These are phyloP conservation scores for Zygogramma bicolorata DNA, from an alignment of 2,888 invertebrate genomes.

Conservation along the genomic window DNA sequence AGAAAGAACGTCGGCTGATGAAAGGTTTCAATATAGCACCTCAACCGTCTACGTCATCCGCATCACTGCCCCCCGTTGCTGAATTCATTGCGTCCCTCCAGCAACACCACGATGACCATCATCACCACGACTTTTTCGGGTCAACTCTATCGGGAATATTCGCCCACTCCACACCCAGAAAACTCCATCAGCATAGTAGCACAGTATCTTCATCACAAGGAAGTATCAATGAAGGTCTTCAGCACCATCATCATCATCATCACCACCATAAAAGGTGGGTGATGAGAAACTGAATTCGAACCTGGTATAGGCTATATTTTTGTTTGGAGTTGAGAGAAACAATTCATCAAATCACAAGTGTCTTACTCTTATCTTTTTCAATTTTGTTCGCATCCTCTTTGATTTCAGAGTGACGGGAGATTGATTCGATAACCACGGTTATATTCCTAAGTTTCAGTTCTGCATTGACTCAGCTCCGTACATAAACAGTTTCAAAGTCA, in stretches of 20 bases:
- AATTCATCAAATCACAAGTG: too few relatives aligned
- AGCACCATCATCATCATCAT: constrained; percentile 48
- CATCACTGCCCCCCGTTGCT: constrained; percentile 79
- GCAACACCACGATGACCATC: constrained; percentile 70
- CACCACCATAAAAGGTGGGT: constrained; percentile 34
- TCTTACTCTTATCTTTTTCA: too few relatives aligned
- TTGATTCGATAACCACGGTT: too few relatives aligned
- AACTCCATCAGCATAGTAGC: constrained; percentile 66
- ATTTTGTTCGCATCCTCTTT: too few relatives aligned
- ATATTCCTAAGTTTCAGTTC: too few relatives aligned
- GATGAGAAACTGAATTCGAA: background rate
- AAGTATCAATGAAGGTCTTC: constrained; percentile 64
- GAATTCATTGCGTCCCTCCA: constrained; percentile 83
- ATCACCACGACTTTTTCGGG: constrained; percentile 75
- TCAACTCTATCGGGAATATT: constrained; percentile 80
- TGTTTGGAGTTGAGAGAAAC: too few relatives aligned
- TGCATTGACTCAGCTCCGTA: too few relatives aligned
- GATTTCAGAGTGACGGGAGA: too few relatives aligned
- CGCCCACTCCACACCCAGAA: constrained; percentile 68
- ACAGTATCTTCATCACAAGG: constrained; percentile 66
- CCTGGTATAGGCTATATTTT: too few relatives aligned
- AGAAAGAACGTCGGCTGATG: constrained; percentile 92
- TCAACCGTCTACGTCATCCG: constrained; percentile 73
- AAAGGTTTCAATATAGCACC: constrained; percentile 94
- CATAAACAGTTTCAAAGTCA: background rate